Conservation (phyloP, 1,140 invertebrate species). For the Anagrus nilaparvatae region DNA sequence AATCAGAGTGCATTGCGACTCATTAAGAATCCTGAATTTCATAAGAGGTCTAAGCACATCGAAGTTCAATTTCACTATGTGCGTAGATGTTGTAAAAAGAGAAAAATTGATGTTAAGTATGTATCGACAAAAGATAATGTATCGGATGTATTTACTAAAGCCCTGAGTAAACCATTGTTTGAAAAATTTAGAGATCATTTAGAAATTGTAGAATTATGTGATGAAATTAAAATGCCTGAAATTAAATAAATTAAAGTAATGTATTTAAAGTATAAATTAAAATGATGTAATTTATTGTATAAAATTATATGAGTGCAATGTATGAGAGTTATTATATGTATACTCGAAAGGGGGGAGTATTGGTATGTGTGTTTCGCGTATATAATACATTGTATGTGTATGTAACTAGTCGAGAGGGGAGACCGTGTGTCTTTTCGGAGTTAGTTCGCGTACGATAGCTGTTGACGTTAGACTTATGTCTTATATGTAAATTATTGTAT, state of each 20-base stretch:
- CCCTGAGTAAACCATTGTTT: constrained; percentile 10
- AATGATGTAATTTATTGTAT: background rate
- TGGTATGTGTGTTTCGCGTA: background rate
- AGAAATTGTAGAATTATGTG: background rate
- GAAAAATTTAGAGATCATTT: background rate
- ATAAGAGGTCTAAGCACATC: constrained; percentile 34
- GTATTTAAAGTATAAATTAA: background rate
- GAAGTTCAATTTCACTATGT: constrained; percentile 29
- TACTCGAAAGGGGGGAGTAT: background rate
- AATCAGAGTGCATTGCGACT: constrained; percentile 24
- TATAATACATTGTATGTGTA: no score
- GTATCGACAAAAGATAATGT: constrained; percentile 21
- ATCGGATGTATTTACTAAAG: constrained; percentile 24
- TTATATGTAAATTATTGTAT: no score
- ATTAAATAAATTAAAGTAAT: no score
- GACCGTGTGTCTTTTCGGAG: no score
- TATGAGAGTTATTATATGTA: background rate
- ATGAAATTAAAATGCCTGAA: no score
- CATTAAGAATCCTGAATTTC: constrained; percentile 30
- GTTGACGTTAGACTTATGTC: no score
- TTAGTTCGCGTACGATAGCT: no score
- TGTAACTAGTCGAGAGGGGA: no score
- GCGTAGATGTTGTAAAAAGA: constrained; percentile 18
- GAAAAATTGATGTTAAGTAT: constrained; percentile 17
- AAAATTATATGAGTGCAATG: background rate